phyloP scores from a whole-genome alignment of 2,888 invertebrate species.

The Kuschelorhynchus macadamiae region DNA sequence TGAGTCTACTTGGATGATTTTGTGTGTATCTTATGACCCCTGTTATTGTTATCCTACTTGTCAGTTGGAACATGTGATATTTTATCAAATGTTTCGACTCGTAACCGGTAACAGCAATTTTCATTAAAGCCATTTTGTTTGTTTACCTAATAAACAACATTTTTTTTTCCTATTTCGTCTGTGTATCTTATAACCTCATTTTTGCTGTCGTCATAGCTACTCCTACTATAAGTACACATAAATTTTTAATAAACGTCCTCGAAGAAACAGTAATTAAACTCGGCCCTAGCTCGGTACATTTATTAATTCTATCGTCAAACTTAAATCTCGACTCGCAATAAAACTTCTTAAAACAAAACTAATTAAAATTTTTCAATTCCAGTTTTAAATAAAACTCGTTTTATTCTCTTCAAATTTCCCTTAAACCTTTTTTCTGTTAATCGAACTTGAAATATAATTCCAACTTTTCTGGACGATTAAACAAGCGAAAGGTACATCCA shows the following conservation, averaged over 20 bases:
- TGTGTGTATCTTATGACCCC: too few relatives aligned
- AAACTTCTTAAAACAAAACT: constrained; percentile 28
- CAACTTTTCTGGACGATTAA: constrained; percentile 49
- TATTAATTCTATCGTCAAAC: background rate
- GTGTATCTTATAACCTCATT: too few relatives aligned
- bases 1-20: too few relatives aligned
- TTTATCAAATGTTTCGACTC: too few relatives aligned
- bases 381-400: constrained; percentile 38
- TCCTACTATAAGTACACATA: too few relatives aligned
- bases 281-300: background rate
- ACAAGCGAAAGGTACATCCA: constrained; percentile 39
- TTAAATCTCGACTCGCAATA: background rate
- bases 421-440: constrained; percentile 34
- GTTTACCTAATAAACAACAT: too few relatives aligned
- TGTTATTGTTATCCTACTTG: too few relatives aligned
- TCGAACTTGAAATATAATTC: constrained; percentile 51
- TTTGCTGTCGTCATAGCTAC: too few relatives aligned
- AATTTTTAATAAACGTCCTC: background rate
- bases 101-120: too few relatives aligned
- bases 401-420: constrained; percentile 37
- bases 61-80: too few relatives aligned
- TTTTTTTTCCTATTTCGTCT: too few relatives aligned
- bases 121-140: too few relatives aligned
- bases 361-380: constrained; percentile 44
- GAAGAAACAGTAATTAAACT: background rate